Base-by-base conservation (phyloP, 2,113 vertebrate genomes). In the Pterocles gutturalis region DNA sequence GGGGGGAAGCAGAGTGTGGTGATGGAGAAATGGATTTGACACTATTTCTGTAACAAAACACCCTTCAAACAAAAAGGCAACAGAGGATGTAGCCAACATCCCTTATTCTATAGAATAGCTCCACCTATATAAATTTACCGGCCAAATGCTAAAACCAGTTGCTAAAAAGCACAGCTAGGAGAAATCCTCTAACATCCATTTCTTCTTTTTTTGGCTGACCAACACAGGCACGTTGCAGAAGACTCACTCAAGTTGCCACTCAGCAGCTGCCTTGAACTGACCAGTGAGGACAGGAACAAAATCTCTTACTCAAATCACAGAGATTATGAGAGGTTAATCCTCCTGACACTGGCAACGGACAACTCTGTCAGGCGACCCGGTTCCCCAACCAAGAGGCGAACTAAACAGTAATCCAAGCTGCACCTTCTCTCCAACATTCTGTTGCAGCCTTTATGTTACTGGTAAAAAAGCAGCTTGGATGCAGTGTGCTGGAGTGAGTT, bases 301-400 rank as follows among this genome's bases (percentile, higher is more conserved):
- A 97, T 97, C 97, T 94, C 95, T 94, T 96, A 96, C 33, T 95
- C 96, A 96, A 90, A 96, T 94, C 87, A 88, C 69, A 88, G 94
- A 97, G 97, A 96, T 98, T 98, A 98, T 17, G 90, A 86, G 86
- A 95, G 81, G 88, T 96, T 98, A 98, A 98, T 98, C 98, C 97
- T 94, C 95, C 92, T 97, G 93, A 97, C 16, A 54, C 87, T 91
- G 95, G 94, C 91, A 96, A 93, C 28, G 65, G 76, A 88, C 87
- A 96, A 83, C 91, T 86, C 89, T 80, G 77, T 65, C 88, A 96
- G 95, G 83, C 17, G 92, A 98, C 97, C 97, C 96, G 89, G 80
- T 95, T 97, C 96, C 86, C 83, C 83, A 93, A 90, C 26, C 62
- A 92, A 51, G 77, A 88, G 88, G 89, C 87, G 65, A 94, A 87